These are phyloP conservation scores for Ceuthmochares aereus DNA, from an alignment of 2,113 vertebrate genomes.

Conservation along the genomic window DNA sequence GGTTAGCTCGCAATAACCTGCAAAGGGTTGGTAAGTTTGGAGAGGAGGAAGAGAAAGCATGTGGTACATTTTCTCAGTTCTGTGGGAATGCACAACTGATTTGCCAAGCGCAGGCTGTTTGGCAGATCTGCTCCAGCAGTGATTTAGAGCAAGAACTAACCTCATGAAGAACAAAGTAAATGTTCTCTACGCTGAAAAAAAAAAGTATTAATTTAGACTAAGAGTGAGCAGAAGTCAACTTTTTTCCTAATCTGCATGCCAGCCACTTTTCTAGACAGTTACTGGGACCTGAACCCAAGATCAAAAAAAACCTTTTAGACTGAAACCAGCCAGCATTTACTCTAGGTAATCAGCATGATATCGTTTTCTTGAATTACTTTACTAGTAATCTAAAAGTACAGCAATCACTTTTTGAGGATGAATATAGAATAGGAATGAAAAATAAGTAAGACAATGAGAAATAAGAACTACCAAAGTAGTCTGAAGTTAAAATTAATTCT, in stretches of 20 bases:
- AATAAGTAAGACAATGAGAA: not conserved
- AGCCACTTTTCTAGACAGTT: not conserved
- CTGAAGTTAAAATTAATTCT: slow-evolving; percentile 22
- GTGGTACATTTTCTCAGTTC: not conserved
- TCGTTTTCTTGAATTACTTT: not conserved
- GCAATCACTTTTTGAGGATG: not conserved
- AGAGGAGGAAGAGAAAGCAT: not conserved
- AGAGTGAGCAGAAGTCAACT: not conserved
- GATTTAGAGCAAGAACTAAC: not conserved
- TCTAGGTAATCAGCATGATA: not conserved
- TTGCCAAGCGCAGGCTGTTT: not conserved
- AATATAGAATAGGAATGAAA: not conserved
- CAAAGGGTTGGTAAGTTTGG: not conserved
- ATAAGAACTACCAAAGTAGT: not conserved
- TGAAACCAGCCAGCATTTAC: not conserved
- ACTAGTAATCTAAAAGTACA: not conserved
- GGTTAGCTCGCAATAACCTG: not conserved
- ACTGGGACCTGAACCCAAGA: not conserved
- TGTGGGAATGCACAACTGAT: not conserved
- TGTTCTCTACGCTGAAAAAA: not conserved
- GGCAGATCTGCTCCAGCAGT: not conserved
- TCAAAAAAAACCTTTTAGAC: not conserved
- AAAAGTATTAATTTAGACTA: not conserved
- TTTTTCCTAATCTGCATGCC: not conserved
- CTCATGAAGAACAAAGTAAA: not conserved